These are phyloP conservation scores for Hermaeophaga mercurialis DNA, from an alignment of 2,888 invertebrate genomes.

Conservation along the genomic window DNA sequence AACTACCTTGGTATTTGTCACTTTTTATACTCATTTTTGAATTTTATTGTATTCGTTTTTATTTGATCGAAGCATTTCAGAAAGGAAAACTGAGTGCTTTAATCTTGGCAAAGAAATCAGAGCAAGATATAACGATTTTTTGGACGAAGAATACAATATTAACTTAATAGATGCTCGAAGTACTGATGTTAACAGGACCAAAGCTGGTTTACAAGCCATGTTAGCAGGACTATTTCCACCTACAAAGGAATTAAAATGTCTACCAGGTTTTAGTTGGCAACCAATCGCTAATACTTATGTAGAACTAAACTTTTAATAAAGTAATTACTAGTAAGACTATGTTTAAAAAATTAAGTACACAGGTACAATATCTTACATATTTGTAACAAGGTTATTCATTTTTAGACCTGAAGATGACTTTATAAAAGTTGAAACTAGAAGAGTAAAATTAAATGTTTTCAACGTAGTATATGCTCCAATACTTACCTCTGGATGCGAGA, in stretches of 20 bases:
- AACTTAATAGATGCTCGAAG: slow-evolving; percentile 63
- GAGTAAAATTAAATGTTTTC: no score
- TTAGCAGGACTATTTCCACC: slow-evolving; percentile 73
- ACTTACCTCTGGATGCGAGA: no score
- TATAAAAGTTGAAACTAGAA: no score
- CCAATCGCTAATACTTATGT: slow-evolving; percentile 45
- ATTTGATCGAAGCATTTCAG: no score
- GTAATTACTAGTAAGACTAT: slow-evolving; percentile 25
- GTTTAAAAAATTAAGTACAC: background rate
- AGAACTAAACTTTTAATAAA: slow-evolving; percentile 36
- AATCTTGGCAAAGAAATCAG: slow-evolving; percentile 68
- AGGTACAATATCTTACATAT: no score
- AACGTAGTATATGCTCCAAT: no score
- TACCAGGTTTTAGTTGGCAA: slow-evolving; percentile 52
- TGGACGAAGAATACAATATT: slow-evolving; percentile 63
- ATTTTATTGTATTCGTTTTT: background rate
- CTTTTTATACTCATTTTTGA: slow-evolving; percentile 7
- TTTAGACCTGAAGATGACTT: no score
- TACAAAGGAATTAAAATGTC: slow-evolving; percentile 61
- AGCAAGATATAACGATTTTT: slow-evolving; percentile 64
- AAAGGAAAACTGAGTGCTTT: slow-evolving; percentile 67
- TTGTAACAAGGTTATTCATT: no score
- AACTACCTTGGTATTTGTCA: no score
- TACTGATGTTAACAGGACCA: slow-evolving; percentile 71
- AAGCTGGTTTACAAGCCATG: slow-evolving; percentile 72